Base-by-base conservation (phyloP, 1,140 invertebrate species). In the Pectinophora gossypiella region DNA sequence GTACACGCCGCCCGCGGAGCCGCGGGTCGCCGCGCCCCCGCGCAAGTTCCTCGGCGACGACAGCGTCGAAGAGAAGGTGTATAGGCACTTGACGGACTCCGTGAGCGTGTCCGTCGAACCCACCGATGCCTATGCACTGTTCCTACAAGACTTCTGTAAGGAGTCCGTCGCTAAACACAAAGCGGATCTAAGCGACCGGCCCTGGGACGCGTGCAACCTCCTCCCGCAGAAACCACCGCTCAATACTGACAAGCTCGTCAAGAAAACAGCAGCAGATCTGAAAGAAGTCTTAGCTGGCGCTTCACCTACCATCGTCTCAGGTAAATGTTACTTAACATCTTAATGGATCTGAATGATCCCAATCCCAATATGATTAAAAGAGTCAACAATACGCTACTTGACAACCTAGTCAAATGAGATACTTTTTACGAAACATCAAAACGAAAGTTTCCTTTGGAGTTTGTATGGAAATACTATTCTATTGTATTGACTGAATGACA, bases 1-100 rank as follows among this genome's bases (percentile, higher is more conserved):
- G 0, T 86, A 86, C 64, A 86, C 73, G 3, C 83, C 83, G n/a
- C 83, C 83, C 2, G 50, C 61, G 13, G 79, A 76, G 21, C 36
- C 64, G 0, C 49, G 70, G 22, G 23, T 55, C 0, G 59, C 69
- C 0, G 76, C 69, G 59, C 54, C 54, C 2, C 64, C 72, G 2
- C 59, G 67, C 9, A 68, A 64, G 48, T 85, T 73, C 55, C 19
- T 48, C 21, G 42, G 64, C 0, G 76, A 79, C 13, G 59, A 66
- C 7, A 50, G 47, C 2, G 59, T 58, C 5, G 56, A 71, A 23
- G 66, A 75, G 1, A 77, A 72, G 46, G 42, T 44, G 9, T 19
- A 69, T 82, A 54, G 16, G 35, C 13, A 38, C n/a, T n/a, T n/a
- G n/a, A 53, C 50, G 0, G 47, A 72, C 1, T 44, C 59, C 2